Evolutionary conservation across 2,797 vertebrate species (phyloP).

Genomic region (Vipera latastei): DNA sequence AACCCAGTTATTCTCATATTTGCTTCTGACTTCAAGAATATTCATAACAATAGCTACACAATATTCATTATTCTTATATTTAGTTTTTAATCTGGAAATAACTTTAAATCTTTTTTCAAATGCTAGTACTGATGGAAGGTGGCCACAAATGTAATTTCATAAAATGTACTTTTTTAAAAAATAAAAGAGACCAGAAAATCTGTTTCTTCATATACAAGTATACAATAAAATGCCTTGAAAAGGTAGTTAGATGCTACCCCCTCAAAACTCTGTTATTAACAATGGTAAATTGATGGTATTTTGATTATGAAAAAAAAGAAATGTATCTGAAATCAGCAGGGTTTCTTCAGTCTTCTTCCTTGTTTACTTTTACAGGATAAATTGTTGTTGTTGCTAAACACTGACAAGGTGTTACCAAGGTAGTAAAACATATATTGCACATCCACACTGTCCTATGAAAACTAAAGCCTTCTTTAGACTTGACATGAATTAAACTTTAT

Average conservation of each 20-base stretch:
- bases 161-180: neutral
- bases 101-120: neutral
- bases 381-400: conserved; percentile 3
- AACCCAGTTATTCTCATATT: neutral
- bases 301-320: neutral
- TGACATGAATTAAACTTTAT: neutral
- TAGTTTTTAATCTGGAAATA: rapidly evolving
- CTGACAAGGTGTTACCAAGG: conserved; percentile 4
- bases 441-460: neutral
- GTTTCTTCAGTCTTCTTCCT: neutral
- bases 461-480: neutral
- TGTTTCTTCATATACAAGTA: neutral
- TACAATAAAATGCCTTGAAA: neutral
- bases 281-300: neutral
- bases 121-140: neutral
- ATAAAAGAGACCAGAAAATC: neutral
- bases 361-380: conserved; percentile 21
- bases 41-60: rapidly evolving
- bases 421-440: neutral
- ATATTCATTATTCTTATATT: neutral
- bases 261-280: neutral
- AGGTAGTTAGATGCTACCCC: neutral
- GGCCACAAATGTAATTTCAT: rapidly evolving
- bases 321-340: neutral
- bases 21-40: neutral